A percentile compares a stretch with the other conserved stretches of the same genome.
phyloP scores from a whole-genome alignment of 2,113 vertebrate genomes.

The Microcebus griseorufus region DNA sequence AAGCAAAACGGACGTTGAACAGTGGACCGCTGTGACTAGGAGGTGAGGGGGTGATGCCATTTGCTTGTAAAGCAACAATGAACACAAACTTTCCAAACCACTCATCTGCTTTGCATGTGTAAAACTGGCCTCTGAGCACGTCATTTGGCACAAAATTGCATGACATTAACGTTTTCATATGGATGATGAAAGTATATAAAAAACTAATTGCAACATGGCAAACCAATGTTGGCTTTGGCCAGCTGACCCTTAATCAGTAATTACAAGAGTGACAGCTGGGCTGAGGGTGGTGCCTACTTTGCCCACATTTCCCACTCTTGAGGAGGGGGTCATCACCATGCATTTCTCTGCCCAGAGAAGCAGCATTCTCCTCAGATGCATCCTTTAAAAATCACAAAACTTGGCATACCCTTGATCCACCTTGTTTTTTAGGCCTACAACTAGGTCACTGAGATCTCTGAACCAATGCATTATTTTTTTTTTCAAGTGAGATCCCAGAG shows the following conservation, averaged over 20 bases:
- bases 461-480: too few species aligned
- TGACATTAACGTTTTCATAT: slow-evolving; percentile 15
- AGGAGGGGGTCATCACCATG: neutral
- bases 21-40: too few species aligned
- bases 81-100: slow-evolving; percentile 50
- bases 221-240: neutral
- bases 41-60: neutral
- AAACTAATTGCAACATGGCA: neutral
- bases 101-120: slow-evolving; percentile 66
- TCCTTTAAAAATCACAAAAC: slow-evolving; percentile 24
- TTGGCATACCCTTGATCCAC: neutral
- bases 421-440: neutral
- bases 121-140: slow-evolving; percentile 17
- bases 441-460: slow-evolving; percentile 7
- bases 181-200: slow-evolving; percentile 35
- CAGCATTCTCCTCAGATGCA: neutral
- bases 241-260: neutral
- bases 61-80: slow-evolving; percentile 26
- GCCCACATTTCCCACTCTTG: neutral
- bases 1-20: too few species aligned
- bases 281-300: neutral
- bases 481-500: neutral
- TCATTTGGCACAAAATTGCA: slow-evolving; percentile 27
- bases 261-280: neutral
- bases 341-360: neutral